Percentiles rank a stretch among this genome's conserved stretches.
Evolutionary conservation across 2,113 vertebrate species (phyloP).

Genomic region (Synodontis membranacea): DNA sequence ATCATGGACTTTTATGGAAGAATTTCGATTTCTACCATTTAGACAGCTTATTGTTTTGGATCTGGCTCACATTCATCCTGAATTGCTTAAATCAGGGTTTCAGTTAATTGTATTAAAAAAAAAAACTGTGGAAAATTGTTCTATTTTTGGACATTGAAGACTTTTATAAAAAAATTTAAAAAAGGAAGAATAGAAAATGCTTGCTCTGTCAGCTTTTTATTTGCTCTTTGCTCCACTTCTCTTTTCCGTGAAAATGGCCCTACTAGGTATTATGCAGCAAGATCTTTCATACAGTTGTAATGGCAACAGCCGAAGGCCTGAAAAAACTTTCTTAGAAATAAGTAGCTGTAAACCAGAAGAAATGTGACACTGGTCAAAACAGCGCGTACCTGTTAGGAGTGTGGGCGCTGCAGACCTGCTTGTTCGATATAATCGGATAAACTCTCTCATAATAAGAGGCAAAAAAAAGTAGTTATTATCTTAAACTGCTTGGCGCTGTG

Average conservation of each 20-base stretch:
- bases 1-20: not conserved
- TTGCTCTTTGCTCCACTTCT: not conserved
- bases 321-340: not conserved
- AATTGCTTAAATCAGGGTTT: not conserved
- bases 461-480: no score
- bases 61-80: not conserved
- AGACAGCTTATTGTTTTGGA: not conserved
- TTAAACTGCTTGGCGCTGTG: no score
- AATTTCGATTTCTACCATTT: not conserved
- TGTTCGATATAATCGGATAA: not conserved
- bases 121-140: not conserved
- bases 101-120: not conserved
- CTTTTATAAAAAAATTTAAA: constrained; percentile 6
- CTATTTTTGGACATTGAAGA: not conserved
- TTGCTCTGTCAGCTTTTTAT: not conserved
- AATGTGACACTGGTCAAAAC: not conserved
- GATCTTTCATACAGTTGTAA: not conserved
- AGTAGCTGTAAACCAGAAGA: not conserved
- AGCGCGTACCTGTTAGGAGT: not conserved
- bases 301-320: not conserved
- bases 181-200: not conserved
- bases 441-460: not conserved
- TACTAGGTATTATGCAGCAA: not conserved
- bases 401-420: not conserved
- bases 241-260: not conserved